Evolutionary conservation across 1,140 invertebrate genomes (phyloP).

Genomic region (Paramacrobiotus metropolitanus): DNA sequence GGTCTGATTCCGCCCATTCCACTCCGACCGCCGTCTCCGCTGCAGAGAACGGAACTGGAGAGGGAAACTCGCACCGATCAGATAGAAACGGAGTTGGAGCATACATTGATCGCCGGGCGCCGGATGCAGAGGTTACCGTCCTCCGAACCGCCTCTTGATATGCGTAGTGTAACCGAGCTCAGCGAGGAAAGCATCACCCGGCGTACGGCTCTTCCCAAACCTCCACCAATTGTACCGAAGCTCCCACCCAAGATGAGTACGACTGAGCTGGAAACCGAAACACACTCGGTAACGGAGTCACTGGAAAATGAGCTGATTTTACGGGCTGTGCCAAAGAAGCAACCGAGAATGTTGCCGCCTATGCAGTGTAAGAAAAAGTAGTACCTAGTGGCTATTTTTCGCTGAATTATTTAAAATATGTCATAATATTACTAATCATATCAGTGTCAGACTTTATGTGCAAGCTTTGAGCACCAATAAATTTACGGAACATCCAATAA

Average conservation of each 20-base stretch:
- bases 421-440: no score
- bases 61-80: neutral
- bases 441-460: no score
- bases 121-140: neutral
- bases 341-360: neutral
- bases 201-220: neutral
- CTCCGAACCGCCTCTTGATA: neutral
- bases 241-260: neutral
- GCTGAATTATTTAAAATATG: no score
- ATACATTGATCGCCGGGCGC: neutral
- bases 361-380: no score
- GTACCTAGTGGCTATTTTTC: no score
- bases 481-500: no score
- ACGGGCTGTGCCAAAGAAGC: neutral
- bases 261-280: neutral
- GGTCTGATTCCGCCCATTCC: neutral
- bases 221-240: neutral
- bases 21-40: neutral
- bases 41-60: neutral
- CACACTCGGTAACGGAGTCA: constrained; percentile 1
- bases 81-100: neutral
- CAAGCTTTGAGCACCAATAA: no score
- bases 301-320: constrained; percentile 1
- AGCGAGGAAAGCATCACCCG: constrained; percentile 1
- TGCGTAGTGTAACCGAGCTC: neutral